Base-by-base conservation (phyloP, 2,888 invertebrate species). In the Orchestes rusci region DNA sequence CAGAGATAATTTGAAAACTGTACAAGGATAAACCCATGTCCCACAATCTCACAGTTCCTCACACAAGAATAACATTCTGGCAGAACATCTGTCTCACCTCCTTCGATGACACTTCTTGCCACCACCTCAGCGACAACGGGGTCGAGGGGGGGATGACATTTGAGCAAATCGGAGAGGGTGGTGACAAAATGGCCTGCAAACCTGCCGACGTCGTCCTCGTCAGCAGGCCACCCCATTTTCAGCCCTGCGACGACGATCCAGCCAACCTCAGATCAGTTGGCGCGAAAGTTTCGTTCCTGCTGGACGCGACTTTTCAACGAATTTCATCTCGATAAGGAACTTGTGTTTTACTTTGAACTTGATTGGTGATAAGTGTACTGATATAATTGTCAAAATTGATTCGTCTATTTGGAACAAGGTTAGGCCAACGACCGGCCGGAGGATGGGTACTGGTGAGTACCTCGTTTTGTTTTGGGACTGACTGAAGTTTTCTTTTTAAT, bases 391-490 rank as follows among this genome's bases (percentile, higher is more conserved):
- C 67, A 69, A 66, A 59, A 68, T 68, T 63, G 66, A 67, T 65
- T 63, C 67, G 41, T 66, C 74, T 52, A 73, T 77, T 67, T 79
- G 78, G 78, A 75, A 74, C 56, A 76, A 77, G 61, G 73, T 76
- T 58, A 75, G 77, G 51, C 58, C 61, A 71, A 73, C 74, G 62
- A 72, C 70, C 70, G 75, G 77, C 68, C 79, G 80, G 62, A 82
- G 80, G 64, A 82, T 82, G 82, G 82, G 81, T 56, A 81, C 82
- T 76, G 82, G 82, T 82, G 64, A 72, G 53, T n/a, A n/a, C n/a
- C n/a, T n/a, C n/a, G n/a, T n/a, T n/a, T n/a, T n/a, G n/a, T n/a
- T n/a, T n/a, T n/a, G n/a, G n/a, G n/a, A n/a, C n/a, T n/a, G n/a
- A n/a, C n/a, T n/a, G n/a, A n/a, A n/a, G n/a, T n/a, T n/a, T n/a